Conservation (phyloP, 2,888 invertebrate species). For the Trichogramma evanescens region DNA sequence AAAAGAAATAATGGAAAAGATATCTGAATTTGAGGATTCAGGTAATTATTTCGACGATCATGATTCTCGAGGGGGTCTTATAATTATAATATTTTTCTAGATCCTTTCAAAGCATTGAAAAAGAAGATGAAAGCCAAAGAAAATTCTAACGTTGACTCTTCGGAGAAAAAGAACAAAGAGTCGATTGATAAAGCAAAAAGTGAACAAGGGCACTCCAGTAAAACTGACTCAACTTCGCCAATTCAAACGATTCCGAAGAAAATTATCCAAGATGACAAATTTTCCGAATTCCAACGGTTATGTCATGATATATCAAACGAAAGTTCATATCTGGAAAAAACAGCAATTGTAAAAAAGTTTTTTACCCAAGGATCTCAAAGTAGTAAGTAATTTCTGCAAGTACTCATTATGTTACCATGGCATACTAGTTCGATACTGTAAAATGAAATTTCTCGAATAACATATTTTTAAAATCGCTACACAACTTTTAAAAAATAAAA, state of each 20-base stretch:
- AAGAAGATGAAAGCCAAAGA: slow-evolving; percentile 13
- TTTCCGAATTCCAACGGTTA: slow-evolving; percentile 68
- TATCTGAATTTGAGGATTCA: slow-evolving; percentile 56
- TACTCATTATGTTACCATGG: neutral
- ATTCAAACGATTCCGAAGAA: neutral
- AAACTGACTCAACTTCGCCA: slow-evolving; percentile 22
- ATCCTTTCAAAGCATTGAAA: slow-evolving; percentile 27
- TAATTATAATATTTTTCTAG: slow-evolving; percentile 19
- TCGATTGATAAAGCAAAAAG: slow-evolving; percentile 1
- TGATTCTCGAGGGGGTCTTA: neutral
- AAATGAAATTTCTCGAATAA: too few relatives aligned
- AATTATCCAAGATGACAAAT: slow-evolving; percentile 57
- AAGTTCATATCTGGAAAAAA: slow-evolving; percentile 76
- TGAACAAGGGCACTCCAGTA: neutral
- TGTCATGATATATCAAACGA: slow-evolving; percentile 72
- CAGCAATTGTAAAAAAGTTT: slow-evolving; percentile 61
- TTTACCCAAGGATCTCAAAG: slow-evolving; percentile 53
- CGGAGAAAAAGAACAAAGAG: neutral
- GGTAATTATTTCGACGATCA: slow-evolving; percentile 24
- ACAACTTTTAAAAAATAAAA: too few relatives aligned
- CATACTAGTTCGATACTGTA: neutral
- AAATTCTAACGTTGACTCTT: neutral
- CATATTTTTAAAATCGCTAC: too few relatives aligned
- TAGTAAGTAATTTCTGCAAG: slow-evolving; percentile 32
- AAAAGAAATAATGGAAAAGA: slow-evolving; percentile 56